A percentile compares a stretch with the other conserved stretches of the same genome.
phyloP scores from a whole-genome alignment of 2,797 vertebrate genomes.

The Discoglossus pictus region DNA sequence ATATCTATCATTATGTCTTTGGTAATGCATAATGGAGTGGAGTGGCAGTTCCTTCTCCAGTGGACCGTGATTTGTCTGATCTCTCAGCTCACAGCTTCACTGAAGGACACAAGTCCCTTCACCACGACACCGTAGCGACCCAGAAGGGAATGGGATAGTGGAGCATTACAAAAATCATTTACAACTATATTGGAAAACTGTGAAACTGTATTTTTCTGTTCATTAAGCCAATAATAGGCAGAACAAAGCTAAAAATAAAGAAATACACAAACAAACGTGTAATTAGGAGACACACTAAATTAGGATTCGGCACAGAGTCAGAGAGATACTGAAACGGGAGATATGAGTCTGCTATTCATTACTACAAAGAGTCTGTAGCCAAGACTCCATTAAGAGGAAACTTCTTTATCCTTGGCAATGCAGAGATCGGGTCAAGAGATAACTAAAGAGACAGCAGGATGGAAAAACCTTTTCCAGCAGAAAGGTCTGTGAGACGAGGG shows the following conservation, averaged over 20 bases:
- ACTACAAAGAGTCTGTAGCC: slow-evolving; percentile 1
- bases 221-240: no score
- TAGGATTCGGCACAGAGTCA: neutral
- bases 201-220: no score
- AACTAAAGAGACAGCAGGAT: slow-evolving; percentile 24
- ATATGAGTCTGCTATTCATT: slow-evolving; percentile 11
- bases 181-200: no score
- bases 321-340: neutral
- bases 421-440: slow-evolving; percentile 34
- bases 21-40: no score
- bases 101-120: no score
- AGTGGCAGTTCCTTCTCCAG: no score
- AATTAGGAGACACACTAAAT: neutral
- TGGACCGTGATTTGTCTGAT: no score
- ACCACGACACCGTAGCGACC: no score
- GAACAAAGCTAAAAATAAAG: neutral
- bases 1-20: no score
- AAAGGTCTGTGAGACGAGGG: slow-evolving; percentile 31
- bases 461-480: slow-evolving; percentile 8
- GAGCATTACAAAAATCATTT: no score
- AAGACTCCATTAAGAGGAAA: slow-evolving; percentile 22
- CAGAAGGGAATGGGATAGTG: no score
- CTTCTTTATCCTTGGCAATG: slow-evolving; percentile 26
- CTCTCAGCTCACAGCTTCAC: no score
- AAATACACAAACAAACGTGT: neutral